Conservation (phyloP, 2,888 invertebrate species). For the Drosophila monieri region DNA sequence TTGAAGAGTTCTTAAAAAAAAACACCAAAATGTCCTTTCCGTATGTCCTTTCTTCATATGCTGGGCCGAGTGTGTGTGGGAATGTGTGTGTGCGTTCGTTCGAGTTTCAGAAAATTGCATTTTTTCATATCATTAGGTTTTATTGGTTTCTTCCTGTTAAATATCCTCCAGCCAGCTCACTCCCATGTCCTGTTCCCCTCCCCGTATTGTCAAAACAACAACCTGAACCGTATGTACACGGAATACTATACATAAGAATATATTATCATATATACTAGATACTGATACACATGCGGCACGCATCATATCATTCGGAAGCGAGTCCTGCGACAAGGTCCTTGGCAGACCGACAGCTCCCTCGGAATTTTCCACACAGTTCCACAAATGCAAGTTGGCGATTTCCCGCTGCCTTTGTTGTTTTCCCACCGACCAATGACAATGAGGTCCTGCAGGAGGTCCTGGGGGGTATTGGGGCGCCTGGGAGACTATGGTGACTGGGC, state of each 20-base stretch:
- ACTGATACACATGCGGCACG: conserved; percentile 45
- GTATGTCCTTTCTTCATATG: conserved; percentile 8
- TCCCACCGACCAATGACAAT: conserved; percentile 2
- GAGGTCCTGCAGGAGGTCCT: neutral
- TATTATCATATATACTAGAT: neutral
- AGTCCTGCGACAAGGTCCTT: conserved; percentile 66
- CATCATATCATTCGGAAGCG: conserved; percentile 69
- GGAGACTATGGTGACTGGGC: too few relatives aligned
- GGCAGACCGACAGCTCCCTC: conserved; percentile 50
- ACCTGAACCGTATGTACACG: conserved; percentile 36
- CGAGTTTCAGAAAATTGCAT: conserved; percentile 80
- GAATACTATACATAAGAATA: neutral
- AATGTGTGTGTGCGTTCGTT: conserved; percentile 47
- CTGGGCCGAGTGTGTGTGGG: conserved; percentile 26
- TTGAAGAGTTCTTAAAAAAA: too few relatives aligned
- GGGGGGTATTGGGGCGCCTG: too few relatives aligned
- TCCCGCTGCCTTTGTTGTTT: conserved; percentile 68
- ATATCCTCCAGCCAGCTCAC: conserved; percentile 53
- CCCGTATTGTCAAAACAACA: conserved; percentile 66
- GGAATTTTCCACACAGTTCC: conserved; percentile 19
- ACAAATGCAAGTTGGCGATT: conserved; percentile 76
- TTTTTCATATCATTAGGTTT: conserved; percentile 83
- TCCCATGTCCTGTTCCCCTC: conserved; percentile 12
- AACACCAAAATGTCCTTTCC: conserved; percentile 17
- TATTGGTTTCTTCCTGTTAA: conserved; percentile 83